These are phyloP conservation scores for Corvus cornix DNA, from an alignment of 2,113 vertebrate species.

Conservation along the genomic window DNA sequence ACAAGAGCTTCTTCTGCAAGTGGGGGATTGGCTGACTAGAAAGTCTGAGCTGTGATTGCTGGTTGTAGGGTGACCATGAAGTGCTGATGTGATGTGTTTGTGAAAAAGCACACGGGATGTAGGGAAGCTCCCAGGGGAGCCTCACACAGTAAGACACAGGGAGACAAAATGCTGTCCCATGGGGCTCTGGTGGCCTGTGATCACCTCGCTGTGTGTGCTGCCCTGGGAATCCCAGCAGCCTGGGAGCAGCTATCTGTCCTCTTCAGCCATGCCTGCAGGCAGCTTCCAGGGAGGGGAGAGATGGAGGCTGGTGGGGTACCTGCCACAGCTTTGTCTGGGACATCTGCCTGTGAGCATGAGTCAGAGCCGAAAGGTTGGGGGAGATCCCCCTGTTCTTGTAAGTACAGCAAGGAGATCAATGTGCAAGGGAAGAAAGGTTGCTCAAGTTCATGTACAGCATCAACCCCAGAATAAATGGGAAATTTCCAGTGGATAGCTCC, in stretches of 20 bases:
- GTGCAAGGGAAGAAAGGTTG: neutral
- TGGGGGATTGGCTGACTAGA: neutral
- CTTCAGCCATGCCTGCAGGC: neutral
- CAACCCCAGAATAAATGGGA: neutral
- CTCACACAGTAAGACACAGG: rapidly evolving
- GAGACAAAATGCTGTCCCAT: neutral
- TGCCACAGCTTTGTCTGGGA: neutral
- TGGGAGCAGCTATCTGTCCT: neutral
- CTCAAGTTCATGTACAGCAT: neutral
- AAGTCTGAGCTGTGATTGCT: neutral
- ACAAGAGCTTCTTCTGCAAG: neutral
- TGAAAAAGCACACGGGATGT: neutral
- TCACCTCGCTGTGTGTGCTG: neutral
- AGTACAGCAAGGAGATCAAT: neutral
- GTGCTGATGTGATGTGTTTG: neutral
- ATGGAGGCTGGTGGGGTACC: no score
- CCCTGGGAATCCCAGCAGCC: neutral
- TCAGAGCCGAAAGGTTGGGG: neutral
- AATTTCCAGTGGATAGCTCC: neutral
- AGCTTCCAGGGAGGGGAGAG: neutral
- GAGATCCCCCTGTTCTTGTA: neutral
- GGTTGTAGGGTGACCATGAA: neutral
- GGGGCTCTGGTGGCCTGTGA: neutral
- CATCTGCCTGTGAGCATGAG: neutral
- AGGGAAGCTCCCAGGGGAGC: neutral